Base-by-base conservation (phyloP, 2,113 vertebrate genomes). In the Rhineura floridana region DNA sequence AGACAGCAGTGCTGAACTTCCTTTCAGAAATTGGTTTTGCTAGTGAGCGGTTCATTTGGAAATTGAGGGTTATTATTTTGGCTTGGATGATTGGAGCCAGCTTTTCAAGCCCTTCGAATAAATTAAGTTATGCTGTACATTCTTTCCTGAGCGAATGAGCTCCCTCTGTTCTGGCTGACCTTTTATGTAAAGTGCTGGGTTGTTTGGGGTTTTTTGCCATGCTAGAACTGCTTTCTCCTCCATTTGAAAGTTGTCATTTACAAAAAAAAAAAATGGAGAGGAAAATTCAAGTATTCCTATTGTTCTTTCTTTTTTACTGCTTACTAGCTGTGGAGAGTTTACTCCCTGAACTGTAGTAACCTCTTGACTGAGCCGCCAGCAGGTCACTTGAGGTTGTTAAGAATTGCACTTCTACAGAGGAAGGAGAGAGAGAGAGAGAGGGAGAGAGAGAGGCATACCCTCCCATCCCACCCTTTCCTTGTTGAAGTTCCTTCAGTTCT, bases 291-390 rank as follows among this genome's bases (percentile, higher is more conserved):
- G 1, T 48, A 83, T 59, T 73, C 33, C 33, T 0, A 0, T 84
- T 30, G 0, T 62, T 8, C 63, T 15, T n/a, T 81, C 23, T 52
- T 52, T n/a, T 15, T 83, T 83, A 87, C 63, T 52, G 17, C 30
- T 70, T 77, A 3, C 2, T 46, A 0, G 87, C 17, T 75, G 1
- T 0, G 10, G 83, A 39, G 72, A 79, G 36, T 36, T 1, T 0
- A 6, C 1, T 67, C 76, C 3, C 7, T 95, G 96, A 96, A 93
- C 92, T 94, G 75, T 83, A 93, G 92, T 97, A 96, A 96, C 95
- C 93, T 72, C 7, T 88, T 79, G 85, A 82, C 1, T 0, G 84
- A 92, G 39, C 70, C 25, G 65, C 70, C 46, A n/a, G 85, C 2
- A 30, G 94, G 85, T 93, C 95, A 96, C 92, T 94, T 33, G 36